Conservation (phyloP, 2,888 invertebrate genomes). For the Orthonevra nobilis region DNA sequence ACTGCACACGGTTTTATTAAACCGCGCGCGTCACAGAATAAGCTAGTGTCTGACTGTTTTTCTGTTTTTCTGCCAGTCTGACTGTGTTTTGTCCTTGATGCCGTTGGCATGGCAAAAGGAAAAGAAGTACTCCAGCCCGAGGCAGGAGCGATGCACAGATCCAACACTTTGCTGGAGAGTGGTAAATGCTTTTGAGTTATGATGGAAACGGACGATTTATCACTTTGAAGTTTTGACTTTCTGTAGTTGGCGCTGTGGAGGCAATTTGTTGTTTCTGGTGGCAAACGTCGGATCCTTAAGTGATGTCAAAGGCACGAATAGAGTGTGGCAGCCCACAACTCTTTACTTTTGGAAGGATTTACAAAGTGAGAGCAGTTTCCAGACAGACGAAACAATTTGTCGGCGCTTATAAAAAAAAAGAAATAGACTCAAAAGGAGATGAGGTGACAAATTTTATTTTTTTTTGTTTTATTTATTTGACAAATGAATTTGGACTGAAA, state of each 20-base stretch:
- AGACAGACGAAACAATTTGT: no score
- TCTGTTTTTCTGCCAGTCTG: constrained; percentile 6
- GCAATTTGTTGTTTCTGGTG: constrained; percentile 46
- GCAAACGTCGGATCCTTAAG: no score
- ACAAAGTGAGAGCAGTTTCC: no score
- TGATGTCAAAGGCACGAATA: constrained; percentile 52
- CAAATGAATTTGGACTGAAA: no score
- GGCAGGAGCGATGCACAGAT: no score
- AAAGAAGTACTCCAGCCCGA: constrained; percentile 1
- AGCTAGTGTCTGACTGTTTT: constrained; percentile 26
- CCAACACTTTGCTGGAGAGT: constrained; percentile 18
- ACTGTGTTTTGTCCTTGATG: constrained; percentile 7
- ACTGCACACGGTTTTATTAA: constrained; percentile 23
- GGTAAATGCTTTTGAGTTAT: constrained; percentile 30
- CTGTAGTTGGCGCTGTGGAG: constrained; percentile 5
- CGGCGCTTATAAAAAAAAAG: no score
- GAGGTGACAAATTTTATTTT: no score
- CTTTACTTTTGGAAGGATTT: no score
- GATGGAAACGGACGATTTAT: constrained; percentile 62
- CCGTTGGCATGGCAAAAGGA: not conserved
- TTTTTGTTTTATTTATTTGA: no score
- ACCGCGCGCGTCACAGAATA: constrained; percentile 7
- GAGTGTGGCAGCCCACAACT: constrained; percentile 29
- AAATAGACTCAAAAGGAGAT: no score
- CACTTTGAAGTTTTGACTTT: constrained; percentile 45